Percentiles rank a stretch among this genome's conserved stretches.
Conservation (phyloP, 1,140 invertebrate genomes). For the Drosophila paulistorum region DNA sequence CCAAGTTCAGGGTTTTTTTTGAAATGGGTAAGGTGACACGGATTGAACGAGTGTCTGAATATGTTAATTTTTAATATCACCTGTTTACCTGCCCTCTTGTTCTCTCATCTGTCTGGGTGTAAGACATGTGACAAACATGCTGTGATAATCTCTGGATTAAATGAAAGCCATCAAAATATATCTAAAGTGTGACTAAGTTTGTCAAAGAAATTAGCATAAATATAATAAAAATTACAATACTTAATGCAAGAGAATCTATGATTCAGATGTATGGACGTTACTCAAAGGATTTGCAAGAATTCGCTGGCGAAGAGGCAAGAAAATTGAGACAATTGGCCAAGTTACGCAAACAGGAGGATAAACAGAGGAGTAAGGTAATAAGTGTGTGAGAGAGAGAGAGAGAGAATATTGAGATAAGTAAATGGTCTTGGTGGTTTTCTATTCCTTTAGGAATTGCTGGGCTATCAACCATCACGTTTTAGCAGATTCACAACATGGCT, state of each 20-base stretch:
- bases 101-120: slow-evolving; percentile 1
- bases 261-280: slow-evolving; percentile 98
- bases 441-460: slow-evolving; percentile 78
- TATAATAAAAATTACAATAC: slow-evolving; percentile 38
- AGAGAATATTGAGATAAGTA: too few species aligned
- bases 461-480: slow-evolving; percentile 84
- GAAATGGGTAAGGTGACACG: slow-evolving; percentile 15
- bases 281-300: slow-evolving; percentile 96
- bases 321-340: slow-evolving; percentile 89
- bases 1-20: slow-evolving; percentile 15
- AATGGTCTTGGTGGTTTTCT: not conserved
- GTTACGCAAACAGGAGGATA: slow-evolving; percentile 90
- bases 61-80: slow-evolving; percentile 41
- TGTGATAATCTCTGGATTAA: not conserved
- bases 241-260: not conserved
- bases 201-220: slow-evolving; percentile 9
- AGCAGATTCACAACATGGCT: slow-evolving; percentile 85
- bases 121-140: slow-evolving; percentile 32
- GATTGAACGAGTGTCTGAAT: slow-evolving; percentile 39
- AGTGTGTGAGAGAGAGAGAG: too few species aligned
- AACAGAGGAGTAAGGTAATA: slow-evolving; percentile 85
- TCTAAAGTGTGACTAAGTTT: slow-evolving; percentile 9
- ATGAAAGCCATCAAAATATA: not conserved
- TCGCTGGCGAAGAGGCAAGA: slow-evolving; percentile 94
- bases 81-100: not conserved